Conservation (phyloP, 2,888 invertebrate genomes). For the Drosophila anomalata region DNA sequence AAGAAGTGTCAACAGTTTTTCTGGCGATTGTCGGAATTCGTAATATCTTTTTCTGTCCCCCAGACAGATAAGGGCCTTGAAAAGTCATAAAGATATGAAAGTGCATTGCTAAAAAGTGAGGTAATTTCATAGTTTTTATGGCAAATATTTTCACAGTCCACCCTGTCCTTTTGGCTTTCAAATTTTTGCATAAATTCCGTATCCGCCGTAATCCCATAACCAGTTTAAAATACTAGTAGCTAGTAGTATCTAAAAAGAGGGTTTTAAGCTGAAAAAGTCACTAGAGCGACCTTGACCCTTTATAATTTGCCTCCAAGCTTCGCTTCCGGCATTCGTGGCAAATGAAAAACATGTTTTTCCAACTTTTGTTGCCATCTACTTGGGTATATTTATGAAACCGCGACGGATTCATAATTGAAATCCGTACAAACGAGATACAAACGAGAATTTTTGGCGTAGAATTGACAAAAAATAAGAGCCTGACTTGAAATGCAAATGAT, state of each 20-base stretch:
- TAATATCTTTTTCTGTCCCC: constrained; percentile 6
- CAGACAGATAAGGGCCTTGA: constrained; percentile 21
- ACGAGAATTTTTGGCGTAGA: not conserved
- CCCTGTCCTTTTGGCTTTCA: constrained; percentile 8
- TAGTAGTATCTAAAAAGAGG: not conserved
- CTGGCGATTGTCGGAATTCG: constrained; percentile 25
- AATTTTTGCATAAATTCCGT: constrained; percentile 21
- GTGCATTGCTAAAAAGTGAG: constrained; percentile 23
- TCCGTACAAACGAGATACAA: constrained; percentile 37
- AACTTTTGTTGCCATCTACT: not conserved
- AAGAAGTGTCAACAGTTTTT: constrained; percentile 34
- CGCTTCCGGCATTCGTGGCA: constrained; percentile 24
- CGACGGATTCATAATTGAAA: constrained; percentile 39
- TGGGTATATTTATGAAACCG: constrained; percentile 18
- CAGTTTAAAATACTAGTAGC: not conserved
- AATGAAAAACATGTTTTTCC: constrained; percentile 28
- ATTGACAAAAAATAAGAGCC: not conserved
- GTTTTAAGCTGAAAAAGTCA: constrained; percentile 2
- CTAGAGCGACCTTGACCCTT: constrained; percentile 27
- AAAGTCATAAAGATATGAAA: constrained; percentile 10
- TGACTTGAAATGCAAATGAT: constrained; percentile 44
- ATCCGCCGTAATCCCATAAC: not conserved
- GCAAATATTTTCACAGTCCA: not conserved
- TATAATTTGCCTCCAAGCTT: constrained; percentile 33
- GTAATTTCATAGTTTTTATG: constrained; percentile 4